Conservation (phyloP, 2,797 vertebrate species). For the Clarias fuscus region DNA sequence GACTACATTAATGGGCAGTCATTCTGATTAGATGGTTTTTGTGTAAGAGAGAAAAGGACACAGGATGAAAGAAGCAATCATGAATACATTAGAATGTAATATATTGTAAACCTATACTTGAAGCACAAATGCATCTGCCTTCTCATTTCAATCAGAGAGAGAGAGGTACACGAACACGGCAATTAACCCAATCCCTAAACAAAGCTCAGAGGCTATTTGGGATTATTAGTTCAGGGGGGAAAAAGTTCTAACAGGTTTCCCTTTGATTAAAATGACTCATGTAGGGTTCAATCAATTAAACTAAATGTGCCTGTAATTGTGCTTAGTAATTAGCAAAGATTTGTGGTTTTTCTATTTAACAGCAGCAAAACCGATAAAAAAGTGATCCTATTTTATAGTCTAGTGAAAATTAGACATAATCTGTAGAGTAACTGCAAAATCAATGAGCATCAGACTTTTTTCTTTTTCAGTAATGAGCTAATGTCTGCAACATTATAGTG, state of each 20-base stretch:
- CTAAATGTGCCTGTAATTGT: conserved; percentile 7
- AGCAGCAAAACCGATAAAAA: background rate
- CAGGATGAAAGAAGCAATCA: conserved; percentile 49
- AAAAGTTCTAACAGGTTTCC: background rate
- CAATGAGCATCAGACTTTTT: background rate
- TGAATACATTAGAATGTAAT: conserved; percentile 59
- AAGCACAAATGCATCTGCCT: conserved; percentile 39
- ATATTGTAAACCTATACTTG: conserved; percentile 40
- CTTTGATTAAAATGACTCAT: conserved; percentile 18
- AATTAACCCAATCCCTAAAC: conserved; percentile 20
- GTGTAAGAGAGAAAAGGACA: background rate
- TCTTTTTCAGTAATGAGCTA: background rate
- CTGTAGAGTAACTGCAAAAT: background rate
- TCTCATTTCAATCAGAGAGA: background rate
- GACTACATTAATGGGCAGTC: conserved; percentile 49
- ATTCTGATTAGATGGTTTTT: background rate
- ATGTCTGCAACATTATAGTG: background rate
- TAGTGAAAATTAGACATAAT: background rate
- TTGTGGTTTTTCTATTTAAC: background rate
- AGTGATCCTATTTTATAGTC: background rate
- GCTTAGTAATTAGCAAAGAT: conserved; percentile 4
- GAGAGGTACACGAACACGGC: background rate
- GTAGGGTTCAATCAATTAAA: conserved; percentile 5
- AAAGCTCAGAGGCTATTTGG: conserved; percentile 10
- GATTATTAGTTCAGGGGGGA: background rate